phyloP scores from a whole-genome alignment of 1,140 invertebrate genomes.

The Drosophila leontia region DNA sequence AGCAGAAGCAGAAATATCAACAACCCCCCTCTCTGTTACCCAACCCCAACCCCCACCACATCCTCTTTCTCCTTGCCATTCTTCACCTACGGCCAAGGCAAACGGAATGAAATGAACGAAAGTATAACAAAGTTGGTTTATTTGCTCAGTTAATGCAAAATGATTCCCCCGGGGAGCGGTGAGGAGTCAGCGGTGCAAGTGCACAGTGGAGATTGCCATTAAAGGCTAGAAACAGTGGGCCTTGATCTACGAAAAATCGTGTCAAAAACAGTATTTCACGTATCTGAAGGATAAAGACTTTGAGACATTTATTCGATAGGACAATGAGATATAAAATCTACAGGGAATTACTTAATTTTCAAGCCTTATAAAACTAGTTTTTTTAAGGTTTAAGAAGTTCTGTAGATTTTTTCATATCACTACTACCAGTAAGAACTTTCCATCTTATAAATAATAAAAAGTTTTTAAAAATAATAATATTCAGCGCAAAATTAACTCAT shows the following conservation, averaged over 20 bases:
- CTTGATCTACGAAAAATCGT: background rate
- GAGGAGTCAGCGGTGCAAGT: constrained; percentile 32
- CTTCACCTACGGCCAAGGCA: constrained; percentile 60
- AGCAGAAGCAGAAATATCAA: constrained; percentile 65
- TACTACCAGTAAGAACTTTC: background rate
- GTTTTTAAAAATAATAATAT: background rate
- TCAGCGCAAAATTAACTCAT: background rate
- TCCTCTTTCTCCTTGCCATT: constrained; percentile 18
- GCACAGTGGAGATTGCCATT: constrained; percentile 22
- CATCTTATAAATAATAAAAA: background rate
- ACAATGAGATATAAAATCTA: background rate
- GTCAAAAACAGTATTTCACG: background rate
- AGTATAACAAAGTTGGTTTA: constrained; percentile 83
- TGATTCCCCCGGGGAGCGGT: constrained; percentile 70
- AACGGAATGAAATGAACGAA: constrained; percentile 80
- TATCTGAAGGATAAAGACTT: background rate
- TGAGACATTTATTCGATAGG: background rate
- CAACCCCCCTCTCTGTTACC: constrained; percentile 7
- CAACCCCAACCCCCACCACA: background rate
- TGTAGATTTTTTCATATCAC: background rate
- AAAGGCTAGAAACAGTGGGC: constrained; percentile 10
- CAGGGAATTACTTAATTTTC: too few species aligned
- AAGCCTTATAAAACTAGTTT: too few species aligned
- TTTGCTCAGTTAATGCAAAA: constrained; percentile 82
- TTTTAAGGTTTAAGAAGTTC: background rate